Percentiles rank a stretch among this genome's conserved stretches.
Evolutionary conservation across 2,888 invertebrate genomes (phyloP).

Genomic region (Thymelicus sylvestris): DNA sequence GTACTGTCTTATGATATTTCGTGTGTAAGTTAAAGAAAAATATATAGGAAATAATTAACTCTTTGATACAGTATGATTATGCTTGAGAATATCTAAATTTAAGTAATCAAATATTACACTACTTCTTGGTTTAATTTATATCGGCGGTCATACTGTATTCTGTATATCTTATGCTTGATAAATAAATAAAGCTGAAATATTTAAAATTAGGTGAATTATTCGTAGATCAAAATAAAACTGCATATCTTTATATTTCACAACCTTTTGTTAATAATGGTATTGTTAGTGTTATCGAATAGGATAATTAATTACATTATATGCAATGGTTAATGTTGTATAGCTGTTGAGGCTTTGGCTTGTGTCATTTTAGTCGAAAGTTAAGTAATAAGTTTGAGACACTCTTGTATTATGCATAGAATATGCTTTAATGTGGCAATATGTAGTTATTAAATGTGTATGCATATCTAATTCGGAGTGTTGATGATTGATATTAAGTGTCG

Average conservation of each 20-base stretch:
- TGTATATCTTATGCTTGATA: conserved; percentile 23
- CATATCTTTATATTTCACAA: conserved; percentile 38
- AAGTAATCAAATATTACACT: background rate
- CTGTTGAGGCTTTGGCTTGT: conserved; percentile 33
- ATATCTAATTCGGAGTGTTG: background rate
- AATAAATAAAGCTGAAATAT: conserved; percentile 24
- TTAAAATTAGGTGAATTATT: conserved; percentile 25
- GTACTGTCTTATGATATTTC: background rate
- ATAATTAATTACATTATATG: conserved; percentile 33
- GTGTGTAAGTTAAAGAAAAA: conserved; percentile 9
- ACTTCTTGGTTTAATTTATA: background rate
- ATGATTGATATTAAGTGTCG: background rate
- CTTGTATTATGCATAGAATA: background rate
- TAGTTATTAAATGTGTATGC: background rate
- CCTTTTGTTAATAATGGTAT: conserved; percentile 25
- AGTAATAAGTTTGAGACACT: conserved; percentile 4
- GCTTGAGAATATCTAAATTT: background rate
- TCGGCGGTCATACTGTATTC: conserved; percentile 28
- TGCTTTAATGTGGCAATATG: conserved; percentile 21
- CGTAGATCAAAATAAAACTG: conserved; percentile 33
- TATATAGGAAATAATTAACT: background rate
- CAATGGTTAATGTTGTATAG: conserved; percentile 35
- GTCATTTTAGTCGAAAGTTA: conserved; percentile 17
- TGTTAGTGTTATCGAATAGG: conserved; percentile 20
- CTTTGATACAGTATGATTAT: conserved; percentile 16